Evolutionary conservation across 2,888 invertebrate species (phyloP).

Genomic region (Gymnocheta viridis): DNA sequence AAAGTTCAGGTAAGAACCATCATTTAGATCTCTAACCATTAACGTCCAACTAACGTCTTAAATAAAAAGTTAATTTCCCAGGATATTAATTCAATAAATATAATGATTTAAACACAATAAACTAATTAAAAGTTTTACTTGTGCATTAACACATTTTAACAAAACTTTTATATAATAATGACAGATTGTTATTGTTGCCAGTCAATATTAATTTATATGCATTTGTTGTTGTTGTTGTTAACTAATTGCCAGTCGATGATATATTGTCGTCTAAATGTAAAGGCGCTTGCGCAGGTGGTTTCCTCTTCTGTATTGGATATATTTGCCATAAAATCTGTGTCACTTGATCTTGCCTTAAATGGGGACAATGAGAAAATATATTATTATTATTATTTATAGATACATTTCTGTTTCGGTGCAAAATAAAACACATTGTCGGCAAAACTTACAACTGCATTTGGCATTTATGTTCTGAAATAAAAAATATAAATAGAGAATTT

Average conservation of each 20-base stretch:
- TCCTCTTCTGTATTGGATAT: conserved; percentile 51
- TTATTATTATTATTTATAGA: conserved; percentile 41
- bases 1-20: conserved; percentile 80
- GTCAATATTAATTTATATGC: conserved; percentile 3
- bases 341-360: conserved; percentile 77
- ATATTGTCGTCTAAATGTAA: conserved; percentile 38
- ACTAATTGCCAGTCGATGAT: conserved; percentile 21
- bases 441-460: conserved; percentile 40
- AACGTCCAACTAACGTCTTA: conserved; percentile 7
- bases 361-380: conserved; percentile 64
- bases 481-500: conserved; percentile 60
- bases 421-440: conserved; percentile 47
- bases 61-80: conserved; percentile 1
- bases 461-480: conserved; percentile 29
- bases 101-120: not conserved
- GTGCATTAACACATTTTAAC: conserved; percentile 14
- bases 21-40: not conserved
- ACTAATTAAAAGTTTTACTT: conserved; percentile 1
- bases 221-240: conserved; percentile 8
- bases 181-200: conserved; percentile 1
- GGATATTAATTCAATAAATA: not conserved
- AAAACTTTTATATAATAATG: not conserved
- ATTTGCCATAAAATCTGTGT: conserved; percentile 74
- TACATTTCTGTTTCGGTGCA: conserved; percentile 28
- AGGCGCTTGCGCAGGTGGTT: conserved; percentile 77